A percentile compares a stretch with the other conserved stretches of the same genome.
Evolutionary conservation across 2,797 vertebrate species (phyloP).

Genomic region (Paguma larvata): DNA sequence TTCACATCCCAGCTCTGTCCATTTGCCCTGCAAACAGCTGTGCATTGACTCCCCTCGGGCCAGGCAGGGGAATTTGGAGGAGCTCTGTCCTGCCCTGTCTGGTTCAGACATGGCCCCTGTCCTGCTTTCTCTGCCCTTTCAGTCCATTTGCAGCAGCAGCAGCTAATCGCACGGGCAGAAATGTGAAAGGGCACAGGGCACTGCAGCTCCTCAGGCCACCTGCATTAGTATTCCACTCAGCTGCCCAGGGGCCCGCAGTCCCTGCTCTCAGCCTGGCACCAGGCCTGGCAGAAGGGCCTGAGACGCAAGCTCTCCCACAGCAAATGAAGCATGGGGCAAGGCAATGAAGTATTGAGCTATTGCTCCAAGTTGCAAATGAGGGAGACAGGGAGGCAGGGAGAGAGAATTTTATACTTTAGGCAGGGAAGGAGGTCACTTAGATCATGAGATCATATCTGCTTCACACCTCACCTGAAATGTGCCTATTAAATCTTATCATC

Average conservation of each 20-base stretch:
- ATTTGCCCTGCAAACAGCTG: neutral
- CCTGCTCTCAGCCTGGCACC: neutral
- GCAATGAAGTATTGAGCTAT: conserved; percentile 3
- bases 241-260: neutral
- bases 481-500: neutral
- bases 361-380: neutral
- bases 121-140: neutral
- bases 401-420: neutral
- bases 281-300: neutral
- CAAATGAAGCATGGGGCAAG: neutral
- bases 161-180: neutral
- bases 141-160: neutral
- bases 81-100: neutral
- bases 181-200: neutral
- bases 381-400: neutral
- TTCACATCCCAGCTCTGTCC: neutral
- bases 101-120: neutral
- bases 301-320: neutral
- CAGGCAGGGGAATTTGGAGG: neutral
- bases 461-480: neutral
- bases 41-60: neutral
- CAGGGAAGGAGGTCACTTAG: neutral
- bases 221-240: neutral
- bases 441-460: conserved; percentile 28
- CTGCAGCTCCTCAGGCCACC: neutral